phyloP scores from a whole-genome alignment of 2,888 invertebrate genomes.

The Baccha elongata region DNA sequence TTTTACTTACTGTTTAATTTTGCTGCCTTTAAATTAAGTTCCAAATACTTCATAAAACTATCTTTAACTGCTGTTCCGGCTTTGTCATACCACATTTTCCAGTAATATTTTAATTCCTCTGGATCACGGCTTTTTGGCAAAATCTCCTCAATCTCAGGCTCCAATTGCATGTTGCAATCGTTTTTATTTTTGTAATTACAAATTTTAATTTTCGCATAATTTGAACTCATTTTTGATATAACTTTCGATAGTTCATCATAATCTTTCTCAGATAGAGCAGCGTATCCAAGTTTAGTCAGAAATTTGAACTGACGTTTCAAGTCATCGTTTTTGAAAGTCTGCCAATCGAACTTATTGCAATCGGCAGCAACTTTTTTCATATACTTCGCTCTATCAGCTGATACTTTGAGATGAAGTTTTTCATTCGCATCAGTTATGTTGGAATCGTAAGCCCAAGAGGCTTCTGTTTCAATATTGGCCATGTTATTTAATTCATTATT shows the following conservation, averaged over 20 bases:
- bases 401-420: conserved; percentile 81
- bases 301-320: conserved; percentile 89
- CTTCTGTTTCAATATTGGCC: conserved; percentile 85
- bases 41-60: conserved; percentile 87
- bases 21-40: conserved; percentile 88
- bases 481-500: conserved; percentile 85
- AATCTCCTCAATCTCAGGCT: conserved; percentile 89
- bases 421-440: conserved; percentile 90
- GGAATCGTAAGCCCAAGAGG: conserved; percentile 89
- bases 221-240: conserved; percentile 88
- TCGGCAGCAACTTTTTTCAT: conserved; percentile 80
- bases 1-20: conserved; percentile 86
- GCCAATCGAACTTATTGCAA: conserved; percentile 86
- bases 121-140: conserved; percentile 88
- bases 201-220: conserved; percentile 90
- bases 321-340: conserved; percentile 86
- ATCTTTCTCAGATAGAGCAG: conserved; percentile 88
- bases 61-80: conserved; percentile 86
- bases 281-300: conserved; percentile 88
- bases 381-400: conserved; percentile 79
- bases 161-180: conserved; percentile 88
- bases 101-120: conserved; percentile 89
- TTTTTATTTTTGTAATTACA: conserved; percentile 86
- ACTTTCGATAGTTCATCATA: conserved; percentile 85
- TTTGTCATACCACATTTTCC: conserved; percentile 91